Percentiles rank a stretch among this genome's conserved stretches.
phyloP scores from a whole-genome alignment of 2,113 vertebrate species.

The Clupea harengus region DNA sequence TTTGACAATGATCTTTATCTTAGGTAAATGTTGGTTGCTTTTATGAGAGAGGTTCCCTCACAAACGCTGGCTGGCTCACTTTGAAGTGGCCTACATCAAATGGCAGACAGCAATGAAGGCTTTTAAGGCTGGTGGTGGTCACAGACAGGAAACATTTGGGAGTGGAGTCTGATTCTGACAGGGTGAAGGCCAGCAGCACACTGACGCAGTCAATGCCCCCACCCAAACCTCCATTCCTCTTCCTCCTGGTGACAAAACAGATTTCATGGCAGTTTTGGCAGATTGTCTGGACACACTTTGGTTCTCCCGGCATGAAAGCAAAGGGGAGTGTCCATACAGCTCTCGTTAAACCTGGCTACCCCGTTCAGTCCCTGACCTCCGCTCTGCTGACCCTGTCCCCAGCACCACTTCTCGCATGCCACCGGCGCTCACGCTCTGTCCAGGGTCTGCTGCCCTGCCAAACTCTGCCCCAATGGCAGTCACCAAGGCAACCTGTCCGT shows the following conservation, averaged over 20 bases:
- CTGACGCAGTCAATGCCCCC: not conserved
- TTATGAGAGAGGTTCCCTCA: slow-evolving; percentile 2
- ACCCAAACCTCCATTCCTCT: not conserved
- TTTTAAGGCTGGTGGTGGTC: not conserved
- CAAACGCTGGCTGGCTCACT: not conserved
- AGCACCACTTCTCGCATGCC: not conserved
- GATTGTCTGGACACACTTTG: not conserved
- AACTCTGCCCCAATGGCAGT: slow-evolving; percentile 62
- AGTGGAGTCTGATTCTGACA: not conserved
- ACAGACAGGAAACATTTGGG: slow-evolving; percentile 15
- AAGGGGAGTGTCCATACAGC: not conserved
- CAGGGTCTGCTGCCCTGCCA: slow-evolving; percentile 42
- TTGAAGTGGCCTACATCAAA: slow-evolving; percentile 7
- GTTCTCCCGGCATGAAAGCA: not conserved
- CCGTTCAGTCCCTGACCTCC: too few relatives aligned
- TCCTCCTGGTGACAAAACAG: not conserved
- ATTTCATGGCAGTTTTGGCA: slow-evolving; percentile 7
- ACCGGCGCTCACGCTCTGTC: slow-evolving; percentile 12
- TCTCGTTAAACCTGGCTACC: not conserved
- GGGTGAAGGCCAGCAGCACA: not conserved
- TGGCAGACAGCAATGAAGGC: not conserved
- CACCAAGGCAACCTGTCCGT: slow-evolving; percentile 68
- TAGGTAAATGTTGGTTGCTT: not conserved
- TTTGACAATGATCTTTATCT: not conserved
- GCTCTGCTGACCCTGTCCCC: too few relatives aligned